Conservation (phyloP, 2,113 vertebrate genomes). For the Strix aluco region DNA sequence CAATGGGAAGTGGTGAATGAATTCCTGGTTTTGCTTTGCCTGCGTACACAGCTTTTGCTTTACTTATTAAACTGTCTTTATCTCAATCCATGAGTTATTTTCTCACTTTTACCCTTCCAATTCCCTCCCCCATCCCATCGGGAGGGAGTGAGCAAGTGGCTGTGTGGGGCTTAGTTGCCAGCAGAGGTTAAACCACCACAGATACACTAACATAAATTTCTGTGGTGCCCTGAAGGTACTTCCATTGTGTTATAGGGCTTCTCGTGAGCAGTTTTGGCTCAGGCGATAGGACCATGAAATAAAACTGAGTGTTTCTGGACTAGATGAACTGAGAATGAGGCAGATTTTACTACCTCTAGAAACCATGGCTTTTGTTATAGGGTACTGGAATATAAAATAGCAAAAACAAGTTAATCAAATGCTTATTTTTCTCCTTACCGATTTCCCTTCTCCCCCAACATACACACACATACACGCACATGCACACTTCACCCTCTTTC, state of each 20-base stretch:
- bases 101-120: too few species aligned
- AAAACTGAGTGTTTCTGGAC: conserved; percentile 52
- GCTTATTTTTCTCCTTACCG: background rate
- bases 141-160: too few species aligned
- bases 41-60: too few species aligned
- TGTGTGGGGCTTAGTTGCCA: too few species aligned
- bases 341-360: background rate
- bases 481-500: background rate
- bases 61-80: too few species aligned
- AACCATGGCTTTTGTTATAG: background rate
- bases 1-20: too few species aligned
- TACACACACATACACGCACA: background rate
- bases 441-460: background rate
- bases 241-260: conserved; percentile 57
- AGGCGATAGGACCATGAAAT: conserved; percentile 43
- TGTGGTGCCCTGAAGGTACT: conserved; percentile 67
- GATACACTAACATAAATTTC: conserved; percentile 71
- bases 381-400: background rate
- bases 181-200: too few species aligned
- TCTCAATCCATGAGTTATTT: too few species aligned
- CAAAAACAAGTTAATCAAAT: conserved; percentile 24
- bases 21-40: too few species aligned
- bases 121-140: too few species aligned
- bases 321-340: conserved; percentile 14
- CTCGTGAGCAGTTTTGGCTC: conserved; percentile 52